Percentiles rank a stretch among this genome's conserved stretches.
These are phyloP conservation scores for Tetrax tetrax DNA, from an alignment of 2,113 vertebrate genomes.

Conservation along the genomic window DNA sequence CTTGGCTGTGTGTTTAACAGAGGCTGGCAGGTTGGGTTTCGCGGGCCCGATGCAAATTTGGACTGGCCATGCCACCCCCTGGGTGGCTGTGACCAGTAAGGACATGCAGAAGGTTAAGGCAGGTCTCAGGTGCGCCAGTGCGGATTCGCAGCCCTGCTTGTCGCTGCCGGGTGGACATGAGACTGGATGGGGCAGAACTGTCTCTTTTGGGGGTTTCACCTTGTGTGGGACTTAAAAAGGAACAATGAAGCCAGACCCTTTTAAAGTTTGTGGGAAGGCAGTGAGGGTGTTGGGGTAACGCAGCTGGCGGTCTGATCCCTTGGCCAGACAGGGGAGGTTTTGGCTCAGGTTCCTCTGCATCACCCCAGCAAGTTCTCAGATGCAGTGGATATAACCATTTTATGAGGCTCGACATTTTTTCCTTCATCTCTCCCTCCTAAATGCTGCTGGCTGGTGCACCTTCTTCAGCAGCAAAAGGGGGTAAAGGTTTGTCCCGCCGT, in stretches of 20 bases:
- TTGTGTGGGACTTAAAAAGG: not conserved
- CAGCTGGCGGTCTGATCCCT: accelerated
- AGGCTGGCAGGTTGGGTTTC: not conserved
- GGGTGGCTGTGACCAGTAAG: accelerated
- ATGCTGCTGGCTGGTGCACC: not conserved
- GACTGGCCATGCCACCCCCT: accelerated
- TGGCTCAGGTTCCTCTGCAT: not conserved
- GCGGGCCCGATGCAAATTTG: not conserved
- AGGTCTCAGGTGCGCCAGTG: not conserved
- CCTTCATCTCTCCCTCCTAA: accelerated
- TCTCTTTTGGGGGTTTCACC: not conserved
- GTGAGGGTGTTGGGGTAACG: not conserved
- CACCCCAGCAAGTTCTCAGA: not conserved
- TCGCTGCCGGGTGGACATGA: not conserved
- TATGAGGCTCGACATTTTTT: not conserved
- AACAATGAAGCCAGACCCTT: not conserved
- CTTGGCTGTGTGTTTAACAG: not conserved
- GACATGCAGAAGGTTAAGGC: accelerated
- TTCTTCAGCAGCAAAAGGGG: not conserved
- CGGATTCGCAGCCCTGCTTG: accelerated
- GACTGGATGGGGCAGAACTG: not conserved
- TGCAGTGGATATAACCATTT: not conserved
- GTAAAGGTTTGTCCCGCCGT: accelerated
- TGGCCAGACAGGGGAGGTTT: not conserved
- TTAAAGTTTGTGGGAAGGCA: not conserved